Percentiles rank a stretch among this genome's conserved stretches.
Conservation (phyloP, 1,140 invertebrate genomes). For the Drosophila pectinifera region DNA sequence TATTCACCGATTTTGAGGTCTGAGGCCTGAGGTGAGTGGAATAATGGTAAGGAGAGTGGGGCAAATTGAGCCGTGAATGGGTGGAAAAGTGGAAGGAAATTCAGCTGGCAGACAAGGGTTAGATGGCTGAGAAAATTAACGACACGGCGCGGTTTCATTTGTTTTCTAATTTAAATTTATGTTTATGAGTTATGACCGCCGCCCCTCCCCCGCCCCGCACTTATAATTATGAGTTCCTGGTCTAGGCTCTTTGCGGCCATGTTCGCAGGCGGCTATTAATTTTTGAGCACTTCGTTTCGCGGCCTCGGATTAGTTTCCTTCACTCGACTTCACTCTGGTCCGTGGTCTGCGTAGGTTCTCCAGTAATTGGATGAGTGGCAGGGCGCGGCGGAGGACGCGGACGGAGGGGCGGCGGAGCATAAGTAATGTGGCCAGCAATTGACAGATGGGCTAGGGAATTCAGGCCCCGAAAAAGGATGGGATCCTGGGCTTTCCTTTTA, state of each 20-base stretch:
- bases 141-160: slow-evolving; percentile 71
- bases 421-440: slow-evolving; percentile 37
- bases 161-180: slow-evolving; percentile 84
- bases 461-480: neutral
- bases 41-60: neutral
- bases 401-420: too few relatives aligned
- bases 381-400: too few relatives aligned
- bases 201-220: neutral
- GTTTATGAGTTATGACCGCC: slow-evolving; percentile 74
- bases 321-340: slow-evolving; percentile 12
- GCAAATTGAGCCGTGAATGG: slow-evolving; percentile 1
- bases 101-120: slow-evolving; percentile 16
- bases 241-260: slow-evolving; percentile 51
- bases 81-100: slow-evolving; percentile 2
- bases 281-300: slow-evolving; percentile 71
- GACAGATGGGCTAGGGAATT: slow-evolving; percentile 27
- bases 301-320: slow-evolving; percentile 69
- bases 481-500: neutral
- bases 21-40: slow-evolving; percentile 1
- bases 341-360: slow-evolving; percentile 3
- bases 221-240: slow-evolving; percentile 67
- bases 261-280: slow-evolving; percentile 62
- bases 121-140: slow-evolving; percentile 62
- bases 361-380: slow-evolving; percentile 38
- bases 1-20: slow-evolving; percentile 9